A percentile compares a stretch with the other conserved stretches of the same genome.
Evolutionary conservation across 2,113 vertebrate genomes (phyloP).

Genomic region (Lanius ludovicianus): DNA sequence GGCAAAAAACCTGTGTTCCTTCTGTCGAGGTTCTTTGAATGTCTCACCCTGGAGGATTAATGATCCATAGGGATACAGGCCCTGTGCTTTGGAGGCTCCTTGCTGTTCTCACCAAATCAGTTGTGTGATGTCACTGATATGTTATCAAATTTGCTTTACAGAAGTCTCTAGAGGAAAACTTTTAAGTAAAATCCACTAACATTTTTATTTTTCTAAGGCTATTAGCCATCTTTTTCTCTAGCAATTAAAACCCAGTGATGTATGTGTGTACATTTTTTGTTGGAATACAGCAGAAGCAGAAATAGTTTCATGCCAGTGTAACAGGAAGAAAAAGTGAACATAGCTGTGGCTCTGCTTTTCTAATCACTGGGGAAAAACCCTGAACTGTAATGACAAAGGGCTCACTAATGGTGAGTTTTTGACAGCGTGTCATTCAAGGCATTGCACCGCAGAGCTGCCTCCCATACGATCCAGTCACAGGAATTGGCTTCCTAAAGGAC

Average conservation of each 20-base stretch:
- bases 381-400: background rate
- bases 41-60: background rate
- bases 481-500: conserved; percentile 28
- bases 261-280: background rate
- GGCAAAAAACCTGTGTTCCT: background rate
- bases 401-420: background rate
- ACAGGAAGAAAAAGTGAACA: background rate
- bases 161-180: background rate
- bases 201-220: background rate
- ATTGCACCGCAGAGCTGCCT: background rate
- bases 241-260: conserved; percentile 23
- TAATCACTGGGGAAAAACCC: background rate
- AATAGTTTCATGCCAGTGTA: background rate
- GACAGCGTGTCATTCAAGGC: background rate
- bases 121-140: background rate
- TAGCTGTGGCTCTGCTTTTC: background rate
- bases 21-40: rapidly evolving
- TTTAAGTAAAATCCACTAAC: background rate
- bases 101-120: background rate
- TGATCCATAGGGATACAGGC: background rate
- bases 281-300: background rate
- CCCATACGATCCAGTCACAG: background rate
- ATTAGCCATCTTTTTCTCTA: conserved; percentile 21
- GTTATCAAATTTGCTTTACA: background rate
- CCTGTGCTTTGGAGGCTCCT: background rate